A percentile compares a stretch with the other conserved stretches of the same genome.
These are phyloP conservation scores for Imbricaverruca yamaguchii DNA, from an alignment of 2,888 invertebrate species.

Conservation along the genomic window DNA sequence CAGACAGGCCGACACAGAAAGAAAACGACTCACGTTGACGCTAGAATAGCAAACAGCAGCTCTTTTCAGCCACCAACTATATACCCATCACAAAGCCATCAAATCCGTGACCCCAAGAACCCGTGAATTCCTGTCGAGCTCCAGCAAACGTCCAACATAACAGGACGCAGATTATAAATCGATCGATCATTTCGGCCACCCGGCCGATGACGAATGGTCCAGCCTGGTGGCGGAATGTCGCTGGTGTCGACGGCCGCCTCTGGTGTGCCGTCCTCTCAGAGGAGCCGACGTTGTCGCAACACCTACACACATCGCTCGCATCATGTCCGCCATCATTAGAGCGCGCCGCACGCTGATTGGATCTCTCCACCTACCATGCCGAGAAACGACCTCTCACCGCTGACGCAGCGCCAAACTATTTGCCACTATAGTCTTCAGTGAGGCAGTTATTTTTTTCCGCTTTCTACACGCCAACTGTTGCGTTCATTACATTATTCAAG, in stretches of 20 bases:
- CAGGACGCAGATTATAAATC: neutral
- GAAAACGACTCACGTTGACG: too few relatives aligned
- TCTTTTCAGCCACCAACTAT: too few relatives aligned
- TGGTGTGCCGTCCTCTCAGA: neutral
- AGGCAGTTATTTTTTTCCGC: too few relatives aligned
- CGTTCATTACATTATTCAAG: too few relatives aligned
- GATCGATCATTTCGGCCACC: constrained; percentile 6
- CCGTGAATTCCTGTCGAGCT: too few relatives aligned
- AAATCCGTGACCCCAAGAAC: too few relatives aligned
- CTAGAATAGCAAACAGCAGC: too few relatives aligned
- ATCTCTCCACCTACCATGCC: neutral
- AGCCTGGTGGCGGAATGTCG: neutral
- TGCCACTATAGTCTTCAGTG: neutral
- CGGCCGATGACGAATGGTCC: neutral
- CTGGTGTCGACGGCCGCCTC: neutral
- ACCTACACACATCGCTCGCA: neutral
- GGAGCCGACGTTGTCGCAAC: neutral
- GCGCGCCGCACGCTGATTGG: neutral
- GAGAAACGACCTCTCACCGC: neutral
- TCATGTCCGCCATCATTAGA: neutral
- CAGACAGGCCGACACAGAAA: too few relatives aligned
- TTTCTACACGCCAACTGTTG: too few relatives aligned
- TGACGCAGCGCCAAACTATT: neutral
- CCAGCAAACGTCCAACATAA: neutral
- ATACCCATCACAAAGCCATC: too few relatives aligned